A percentile compares a stretch with the other conserved stretches of the same genome.
phyloP scores from a whole-genome alignment of 2,113 vertebrate species.

The Poicephalus meyeri region DNA sequence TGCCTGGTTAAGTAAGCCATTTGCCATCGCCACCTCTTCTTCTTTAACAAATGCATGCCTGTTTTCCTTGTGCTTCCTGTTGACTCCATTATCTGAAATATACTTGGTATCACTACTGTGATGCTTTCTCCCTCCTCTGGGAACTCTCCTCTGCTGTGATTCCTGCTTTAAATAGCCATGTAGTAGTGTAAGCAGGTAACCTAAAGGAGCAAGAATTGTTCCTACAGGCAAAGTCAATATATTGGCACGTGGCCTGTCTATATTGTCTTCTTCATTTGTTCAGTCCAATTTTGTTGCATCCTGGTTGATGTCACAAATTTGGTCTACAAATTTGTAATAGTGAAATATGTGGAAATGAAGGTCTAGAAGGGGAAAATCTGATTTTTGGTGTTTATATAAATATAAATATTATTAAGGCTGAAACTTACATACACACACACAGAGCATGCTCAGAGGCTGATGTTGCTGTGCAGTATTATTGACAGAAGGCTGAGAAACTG shows the following conservation, averaged over 20 bases:
- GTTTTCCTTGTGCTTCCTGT: not conserved
- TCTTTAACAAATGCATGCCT: not conserved
- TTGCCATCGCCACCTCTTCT: not conserved
- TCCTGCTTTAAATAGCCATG: not conserved
- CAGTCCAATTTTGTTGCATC: not conserved
- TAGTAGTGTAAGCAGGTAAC: not conserved
- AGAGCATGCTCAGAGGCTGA: not conserved
- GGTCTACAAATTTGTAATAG: not conserved
- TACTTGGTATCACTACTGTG: not conserved
- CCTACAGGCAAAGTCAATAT: not conserved
- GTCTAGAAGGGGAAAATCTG: not conserved
- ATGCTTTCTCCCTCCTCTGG: not conserved
- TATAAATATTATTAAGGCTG: not conserved
- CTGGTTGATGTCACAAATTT: not conserved
- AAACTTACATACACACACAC: not conserved
- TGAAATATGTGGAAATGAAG: not conserved
- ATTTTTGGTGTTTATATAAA: not conserved
- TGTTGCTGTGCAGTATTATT: not conserved
- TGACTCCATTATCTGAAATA: not conserved
- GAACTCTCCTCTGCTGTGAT: not conserved
- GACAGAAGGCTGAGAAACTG: not conserved
- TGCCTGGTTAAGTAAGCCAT: not conserved
- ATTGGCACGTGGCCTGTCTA: fast-evolving
- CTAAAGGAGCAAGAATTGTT: not conserved
- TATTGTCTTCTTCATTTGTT: not conserved